Evolutionary conservation across 2,797 vertebrate genomes (phyloP).

Genomic region (Tauraco hartlaubi): DNA sequence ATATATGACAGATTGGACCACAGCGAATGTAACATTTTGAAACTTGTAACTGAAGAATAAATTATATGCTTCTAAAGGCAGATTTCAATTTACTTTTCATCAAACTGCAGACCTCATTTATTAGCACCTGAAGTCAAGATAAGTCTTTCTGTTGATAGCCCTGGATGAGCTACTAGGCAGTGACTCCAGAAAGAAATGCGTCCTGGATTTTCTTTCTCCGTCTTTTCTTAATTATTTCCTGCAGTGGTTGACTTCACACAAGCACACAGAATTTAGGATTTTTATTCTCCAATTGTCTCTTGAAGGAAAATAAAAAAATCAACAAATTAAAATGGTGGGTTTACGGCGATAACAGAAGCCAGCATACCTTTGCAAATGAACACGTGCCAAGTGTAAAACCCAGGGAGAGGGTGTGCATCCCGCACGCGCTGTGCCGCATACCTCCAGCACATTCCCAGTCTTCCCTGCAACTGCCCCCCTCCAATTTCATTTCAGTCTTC

Average conservation of each 20-base stretch:
- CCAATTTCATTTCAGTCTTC: background rate
- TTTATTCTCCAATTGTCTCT: background rate
- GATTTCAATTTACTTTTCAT: background rate
- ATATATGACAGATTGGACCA: background rate
- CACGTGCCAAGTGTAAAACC: background rate
- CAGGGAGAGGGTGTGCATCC: background rate
- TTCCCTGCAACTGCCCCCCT: background rate
- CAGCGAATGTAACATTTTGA: background rate
- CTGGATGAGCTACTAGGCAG: background rate
- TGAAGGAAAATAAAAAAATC: background rate
- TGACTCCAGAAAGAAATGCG: background rate
- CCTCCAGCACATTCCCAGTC: background rate
- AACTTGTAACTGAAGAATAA: background rate
- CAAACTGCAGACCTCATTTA: background rate
- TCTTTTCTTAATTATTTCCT: background rate
- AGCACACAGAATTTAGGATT: accelerated
- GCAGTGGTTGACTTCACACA: background rate
- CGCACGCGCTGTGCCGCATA: accelerated
- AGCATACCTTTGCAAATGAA: background rate
- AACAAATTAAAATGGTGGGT: background rate
- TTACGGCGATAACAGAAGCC: background rate
- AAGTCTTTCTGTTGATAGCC: background rate
- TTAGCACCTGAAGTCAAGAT: background rate
- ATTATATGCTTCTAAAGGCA: background rate
- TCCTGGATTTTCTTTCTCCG: background rate